Evolutionary conservation across 2,797 vertebrate genomes (phyloP), one percentile per base, ranked within the genome.

Genomic region (Argyrosomus regius): DNA sequence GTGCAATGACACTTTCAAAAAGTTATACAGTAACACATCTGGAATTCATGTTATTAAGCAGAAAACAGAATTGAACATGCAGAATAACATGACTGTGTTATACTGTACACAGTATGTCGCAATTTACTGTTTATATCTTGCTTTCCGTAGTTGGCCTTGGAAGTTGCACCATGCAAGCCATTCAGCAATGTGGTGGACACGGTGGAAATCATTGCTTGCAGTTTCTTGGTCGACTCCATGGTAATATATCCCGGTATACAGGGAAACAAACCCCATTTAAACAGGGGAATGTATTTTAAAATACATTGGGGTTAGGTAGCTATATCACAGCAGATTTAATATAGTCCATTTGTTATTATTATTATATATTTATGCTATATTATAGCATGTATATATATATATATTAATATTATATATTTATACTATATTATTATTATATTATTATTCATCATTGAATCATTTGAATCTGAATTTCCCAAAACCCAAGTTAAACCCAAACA

Each of bases 101-200:
- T 72, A 18, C 46, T 28, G 41, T 14, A 6, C 14, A 13, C 7
- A 56, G 17, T 49, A 10, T 63, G 11, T 35, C 35, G 13, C 14
- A 59, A 13, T 66, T 56, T 59, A 13, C 22, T 63, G 41, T 78
- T 61, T 79, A 13, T 68, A 3, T 86, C 31, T 58, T 60, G 2
- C 43, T 69, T 41, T 77, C 3, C 89, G 3, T 57, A 99, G 98
- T 86, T 99, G 88, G 91, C 93, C 3, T 80, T 96, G 93, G 95
- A 97, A 46, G 96, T 99, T 4, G 97, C 97, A 3, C 88, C 95
- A 13, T 99, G 98, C 93, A 99, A 97, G 71, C 98, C 98, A 8
- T 84, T 98, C 88, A 97, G 97, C 92, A 99, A 98, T 48, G 95
- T 96, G 18, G 68, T 99, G 86, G 98, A 99, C 90, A 97, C 98